phyloP scores from a whole-genome alignment of 2,113 vertebrate genomes.

The Corythornis vintsioides region DNA sequence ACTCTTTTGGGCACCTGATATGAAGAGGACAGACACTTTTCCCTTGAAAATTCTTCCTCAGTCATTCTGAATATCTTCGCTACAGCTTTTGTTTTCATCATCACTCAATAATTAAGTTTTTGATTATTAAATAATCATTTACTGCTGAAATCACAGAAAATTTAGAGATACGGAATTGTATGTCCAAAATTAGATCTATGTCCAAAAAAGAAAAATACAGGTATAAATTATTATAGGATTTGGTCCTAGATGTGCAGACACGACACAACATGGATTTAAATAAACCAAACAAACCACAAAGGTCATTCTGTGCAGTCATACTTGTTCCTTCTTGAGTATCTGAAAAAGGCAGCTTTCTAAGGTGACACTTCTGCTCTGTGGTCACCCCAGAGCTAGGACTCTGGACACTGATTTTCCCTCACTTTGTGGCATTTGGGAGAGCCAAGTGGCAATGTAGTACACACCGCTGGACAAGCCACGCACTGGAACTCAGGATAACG shows the following conservation, averaged over 20 bases:
- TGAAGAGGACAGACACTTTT: not conserved
- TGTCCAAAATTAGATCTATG: not conserved
- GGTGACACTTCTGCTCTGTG: not conserved
- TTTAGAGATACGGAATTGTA: not conserved
- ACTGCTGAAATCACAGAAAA: not conserved
- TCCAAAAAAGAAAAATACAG: not conserved
- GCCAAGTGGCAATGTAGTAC: rapidly evolving
- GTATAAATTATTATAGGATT: not conserved
- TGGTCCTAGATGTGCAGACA: not conserved
- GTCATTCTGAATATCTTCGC: not conserved
- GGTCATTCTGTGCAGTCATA: not conserved
- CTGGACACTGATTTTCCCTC: rapidly evolving
- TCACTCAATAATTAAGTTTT: not conserved
- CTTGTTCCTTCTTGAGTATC: not conserved
- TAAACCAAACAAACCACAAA: not conserved
- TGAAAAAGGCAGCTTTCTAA: not conserved
- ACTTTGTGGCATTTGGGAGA: not conserved
- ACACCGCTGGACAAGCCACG: not conserved
- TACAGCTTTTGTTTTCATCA: not conserved
- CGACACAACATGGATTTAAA: not conserved
- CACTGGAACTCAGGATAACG: not conserved
- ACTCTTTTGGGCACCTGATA: not conserved
- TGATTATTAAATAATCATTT: not conserved
- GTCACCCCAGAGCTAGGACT: not conserved
- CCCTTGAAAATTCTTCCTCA: not conserved